A percentile compares a stretch with the other conserved stretches of the same genome.
Evolutionary conservation across 2,113 vertebrate species (phyloP).

Genomic region (Gallinago jamesoni): DNA sequence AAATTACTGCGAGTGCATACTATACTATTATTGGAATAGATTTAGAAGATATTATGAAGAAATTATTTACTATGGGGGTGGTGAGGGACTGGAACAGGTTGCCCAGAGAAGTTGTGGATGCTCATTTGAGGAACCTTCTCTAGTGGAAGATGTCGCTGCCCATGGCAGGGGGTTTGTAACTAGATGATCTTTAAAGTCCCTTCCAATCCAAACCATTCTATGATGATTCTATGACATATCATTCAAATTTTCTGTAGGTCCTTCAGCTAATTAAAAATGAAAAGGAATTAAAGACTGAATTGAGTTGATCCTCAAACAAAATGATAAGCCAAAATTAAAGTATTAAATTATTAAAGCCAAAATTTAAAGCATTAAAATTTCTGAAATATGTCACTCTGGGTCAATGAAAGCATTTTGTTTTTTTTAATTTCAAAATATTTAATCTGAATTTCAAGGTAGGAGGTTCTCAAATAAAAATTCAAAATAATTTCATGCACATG

Average conservation of each 20-base stretch:
- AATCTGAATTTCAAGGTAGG: not conserved
- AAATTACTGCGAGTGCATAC: not conserved
- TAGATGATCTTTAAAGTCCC: not conserved
- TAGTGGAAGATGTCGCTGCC: not conserved
- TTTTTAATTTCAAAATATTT: not conserved
- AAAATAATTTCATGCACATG: not conserved
- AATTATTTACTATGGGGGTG: not conserved
- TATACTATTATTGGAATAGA: not conserved
- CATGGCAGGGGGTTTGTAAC: not conserved
- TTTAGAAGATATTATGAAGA: not conserved
- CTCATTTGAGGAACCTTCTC: not conserved
- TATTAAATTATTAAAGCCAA: too few species aligned
- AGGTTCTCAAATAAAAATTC: not conserved
- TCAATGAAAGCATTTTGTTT: not conserved
- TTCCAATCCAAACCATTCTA: not conserved
- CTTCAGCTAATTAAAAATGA: not conserved
- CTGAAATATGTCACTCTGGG: not conserved
- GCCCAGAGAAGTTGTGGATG: not conserved
- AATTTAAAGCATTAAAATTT: not conserved
- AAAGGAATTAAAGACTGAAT: not conserved
- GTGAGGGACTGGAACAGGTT: not conserved
- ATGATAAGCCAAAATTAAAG: not conserved
- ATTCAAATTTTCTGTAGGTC: not conserved
- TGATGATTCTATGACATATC: not conserved
- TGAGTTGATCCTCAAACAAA: not conserved